Percentiles rank a stretch among this genome's conserved stretches.
Evolutionary conservation across 2,797 vertebrate species (phyloP).

Genomic region (Fundulus diaphanus): DNA sequence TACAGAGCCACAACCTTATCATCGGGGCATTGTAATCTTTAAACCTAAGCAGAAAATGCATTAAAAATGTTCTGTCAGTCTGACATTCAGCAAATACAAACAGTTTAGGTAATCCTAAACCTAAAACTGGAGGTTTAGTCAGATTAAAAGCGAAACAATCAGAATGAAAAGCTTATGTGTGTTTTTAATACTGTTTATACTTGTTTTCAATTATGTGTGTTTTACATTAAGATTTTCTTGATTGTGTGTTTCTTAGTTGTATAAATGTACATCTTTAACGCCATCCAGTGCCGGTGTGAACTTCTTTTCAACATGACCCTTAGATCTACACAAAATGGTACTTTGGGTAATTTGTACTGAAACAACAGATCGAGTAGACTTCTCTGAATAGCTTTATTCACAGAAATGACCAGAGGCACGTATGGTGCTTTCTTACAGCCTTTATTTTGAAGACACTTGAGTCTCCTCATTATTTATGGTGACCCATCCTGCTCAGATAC

Average conservation of each 20-base stretch:
- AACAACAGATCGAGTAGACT: neutral
- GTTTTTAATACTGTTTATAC: neutral
- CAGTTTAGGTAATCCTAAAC: neutral
- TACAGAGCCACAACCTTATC: neutral
- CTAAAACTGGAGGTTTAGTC: neutral
- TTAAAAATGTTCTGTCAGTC: neutral
- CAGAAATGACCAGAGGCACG: slow-evolving; percentile 35
- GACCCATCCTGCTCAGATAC: neutral
- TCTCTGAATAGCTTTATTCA: slow-evolving; percentile 10
- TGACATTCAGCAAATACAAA: neutral
- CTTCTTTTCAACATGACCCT: neutral
- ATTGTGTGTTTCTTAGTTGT: neutral
- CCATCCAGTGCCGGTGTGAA: neutral
- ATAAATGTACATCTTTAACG: neutral
- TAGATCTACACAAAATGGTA: neutral
- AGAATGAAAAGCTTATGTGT: too few species aligned
- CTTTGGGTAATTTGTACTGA: slow-evolving; percentile 1
- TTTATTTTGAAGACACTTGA: slow-evolving; percentile 33
- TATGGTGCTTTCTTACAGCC: neutral
- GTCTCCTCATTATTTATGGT: slow-evolving; percentile 1
- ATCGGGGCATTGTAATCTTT: neutral
- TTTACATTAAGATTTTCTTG: neutral
- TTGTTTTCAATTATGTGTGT: neutral
- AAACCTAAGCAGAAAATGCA: neutral
- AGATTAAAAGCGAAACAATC: too few species aligned